Evolutionary conservation across 2,113 vertebrate species (phyloP).

Genomic region (Helogale parvula): DNA sequence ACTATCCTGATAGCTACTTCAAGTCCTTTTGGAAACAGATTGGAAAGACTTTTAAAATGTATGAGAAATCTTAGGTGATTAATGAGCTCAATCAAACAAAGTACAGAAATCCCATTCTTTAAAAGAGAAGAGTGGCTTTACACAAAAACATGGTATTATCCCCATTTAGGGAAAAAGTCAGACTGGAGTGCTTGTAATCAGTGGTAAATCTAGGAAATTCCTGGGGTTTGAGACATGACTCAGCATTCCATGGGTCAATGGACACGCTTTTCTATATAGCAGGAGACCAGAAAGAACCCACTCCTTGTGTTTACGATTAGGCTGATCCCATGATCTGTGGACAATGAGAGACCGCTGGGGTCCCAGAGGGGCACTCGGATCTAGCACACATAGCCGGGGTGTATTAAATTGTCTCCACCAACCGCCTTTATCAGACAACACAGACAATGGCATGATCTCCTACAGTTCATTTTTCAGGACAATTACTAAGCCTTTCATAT

Average conservation of each 20-base stretch:
- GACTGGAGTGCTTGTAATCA: background rate
- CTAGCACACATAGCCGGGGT: background rate
- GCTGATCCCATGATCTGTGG: background rate
- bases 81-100: background rate
- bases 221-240: background rate
- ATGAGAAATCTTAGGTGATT: background rate
- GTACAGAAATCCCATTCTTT: background rate
- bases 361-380: background rate
- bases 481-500: slow-evolving; percentile 2
- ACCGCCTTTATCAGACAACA: background rate
- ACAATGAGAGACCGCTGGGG: background rate
- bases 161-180: background rate
- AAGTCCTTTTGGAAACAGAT: background rate
- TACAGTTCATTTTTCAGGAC: background rate
- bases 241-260: background rate
- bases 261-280: background rate
- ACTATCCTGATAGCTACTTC: background rate
- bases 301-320: background rate
- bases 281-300: background rate
- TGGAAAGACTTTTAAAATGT: background rate
- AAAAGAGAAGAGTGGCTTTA: background rate
- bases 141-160: background rate
- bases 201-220: background rate
- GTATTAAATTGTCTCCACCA: background rate
- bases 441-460: background rate